Conservation (phyloP, 2,113 vertebrate genomes). For the Phocoena phocoena region DNA sequence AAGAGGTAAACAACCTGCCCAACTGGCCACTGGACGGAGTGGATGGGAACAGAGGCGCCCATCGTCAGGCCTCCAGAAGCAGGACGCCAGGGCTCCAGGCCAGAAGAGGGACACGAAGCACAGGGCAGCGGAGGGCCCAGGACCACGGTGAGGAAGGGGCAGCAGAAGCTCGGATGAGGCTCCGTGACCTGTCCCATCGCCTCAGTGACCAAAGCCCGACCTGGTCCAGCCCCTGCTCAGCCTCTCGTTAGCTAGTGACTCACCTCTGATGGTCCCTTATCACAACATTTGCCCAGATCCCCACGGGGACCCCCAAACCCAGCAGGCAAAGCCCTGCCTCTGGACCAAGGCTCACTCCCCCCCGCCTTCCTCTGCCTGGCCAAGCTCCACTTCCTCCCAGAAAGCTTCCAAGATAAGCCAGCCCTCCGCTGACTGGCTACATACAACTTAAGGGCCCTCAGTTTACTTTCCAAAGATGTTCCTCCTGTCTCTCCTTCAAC, state of each 20-base stretch:
- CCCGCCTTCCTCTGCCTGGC: background rate
- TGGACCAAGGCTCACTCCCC: no score
- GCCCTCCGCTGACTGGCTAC: no score
- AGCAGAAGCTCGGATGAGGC: background rate
- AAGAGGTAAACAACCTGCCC: background rate
- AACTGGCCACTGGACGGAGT: background rate
- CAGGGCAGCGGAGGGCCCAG: background rate
- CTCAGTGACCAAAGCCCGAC: background rate
- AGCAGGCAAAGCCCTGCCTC: background rate
- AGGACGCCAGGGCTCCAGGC: background rate
- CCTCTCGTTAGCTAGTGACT: background rate
- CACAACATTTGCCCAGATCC: background rate
- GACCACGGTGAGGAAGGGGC: rapidly evolving
- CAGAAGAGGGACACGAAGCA: background rate
- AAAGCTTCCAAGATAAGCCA: background rate
- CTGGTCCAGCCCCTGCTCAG: background rate
- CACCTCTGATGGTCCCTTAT: background rate
- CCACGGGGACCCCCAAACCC: background rate
- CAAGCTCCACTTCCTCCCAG: background rate
- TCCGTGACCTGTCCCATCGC: background rate
- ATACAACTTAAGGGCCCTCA: background rate
- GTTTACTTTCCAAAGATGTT: background rate
- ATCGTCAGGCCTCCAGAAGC: background rate
- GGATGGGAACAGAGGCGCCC: background rate
- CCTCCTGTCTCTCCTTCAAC: background rate